Evolutionary conservation across 2,797 vertebrate species (phyloP), one percentile per base, ranked within the genome.

Genomic region (Netta rufina): DNA sequence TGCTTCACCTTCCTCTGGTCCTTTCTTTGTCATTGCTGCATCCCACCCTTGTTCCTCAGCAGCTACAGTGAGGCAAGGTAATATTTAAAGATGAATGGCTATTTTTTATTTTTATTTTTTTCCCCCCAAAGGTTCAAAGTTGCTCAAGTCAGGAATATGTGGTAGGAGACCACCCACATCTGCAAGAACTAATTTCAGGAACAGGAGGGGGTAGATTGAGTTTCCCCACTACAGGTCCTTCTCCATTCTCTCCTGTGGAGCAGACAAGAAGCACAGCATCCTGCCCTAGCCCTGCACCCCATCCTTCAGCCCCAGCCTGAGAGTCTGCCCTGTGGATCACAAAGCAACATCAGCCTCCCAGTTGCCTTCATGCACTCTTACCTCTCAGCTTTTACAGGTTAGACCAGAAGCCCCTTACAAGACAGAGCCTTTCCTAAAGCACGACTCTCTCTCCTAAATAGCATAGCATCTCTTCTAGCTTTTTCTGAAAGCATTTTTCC

Each of bases 311-410:
- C 49, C 15, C 65, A 51, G 14, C 33, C 21, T 32, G 24, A 57
- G n/a, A 45, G 30, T 17, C 8, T 10, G 6, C 19, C 15, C 30
- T 22, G 36, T 5, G 65, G 27, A 61, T 36, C 56, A 39, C 1
- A 45, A 30, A 65, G 49, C n/a, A 64, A 19, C 32, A 7, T 5
- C 66, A 72, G 33, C 47, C 13, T 16, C 13, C 8, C 18, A 13
- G 25, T 41, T 27, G 38, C 24, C 47, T 33, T 7, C 57, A 58
- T 9, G 28, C 27, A 54, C 28, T 33, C 70, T 27, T 57, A 20
- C 17, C 9, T 32, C 51, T 32, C 24, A 57, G 16, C 32, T 12
- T 64, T 36, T 0, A 0, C 1, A 11, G 33, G 15, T 36, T 18
- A 77, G 9, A 77, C 33, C 25, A 53, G 20, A 24, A 61, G 30